A percentile compares a stretch with the other conserved stretches of the same genome.
Conservation (phyloP, 2,113 vertebrate genomes). For the Protobothrops flavoviridis region DNA sequence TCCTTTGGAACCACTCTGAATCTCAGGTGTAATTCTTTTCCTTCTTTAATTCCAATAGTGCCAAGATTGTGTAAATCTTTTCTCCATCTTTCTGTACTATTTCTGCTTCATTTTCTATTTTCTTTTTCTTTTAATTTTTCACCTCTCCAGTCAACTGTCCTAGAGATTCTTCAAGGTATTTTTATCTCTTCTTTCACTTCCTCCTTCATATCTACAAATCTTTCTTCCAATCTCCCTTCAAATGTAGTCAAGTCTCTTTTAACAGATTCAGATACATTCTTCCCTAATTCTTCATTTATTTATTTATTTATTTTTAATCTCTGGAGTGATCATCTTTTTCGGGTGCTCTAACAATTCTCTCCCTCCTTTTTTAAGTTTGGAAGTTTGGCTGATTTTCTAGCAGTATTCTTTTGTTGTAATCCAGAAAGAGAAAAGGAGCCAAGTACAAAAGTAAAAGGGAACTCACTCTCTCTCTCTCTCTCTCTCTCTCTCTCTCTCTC, state of each 20-base stretch:
- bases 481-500: neutral
- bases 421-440: neutral
- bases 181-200: neutral
- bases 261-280: neutral
- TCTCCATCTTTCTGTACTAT: neutral
- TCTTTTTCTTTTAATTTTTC: neutral
- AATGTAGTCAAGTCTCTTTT: neutral
- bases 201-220: neutral
- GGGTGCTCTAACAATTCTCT: neutral
- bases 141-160: neutral
- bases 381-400: neutral
- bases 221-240: neutral
- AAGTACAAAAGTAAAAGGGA: neutral
- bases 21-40: neutral
- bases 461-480: rapidly evolving
- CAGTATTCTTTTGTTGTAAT: neutral
- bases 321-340: neutral
- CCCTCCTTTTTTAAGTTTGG: neutral
- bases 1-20: neutral
- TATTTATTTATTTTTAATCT: neutral
- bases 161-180: neutral
- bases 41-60: neutral
- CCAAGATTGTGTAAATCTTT: neutral
- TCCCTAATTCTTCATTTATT: neutral
- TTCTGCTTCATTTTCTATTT: neutral